Evolutionary conservation across 2,797 vertebrate genomes (phyloP), one percentile per base, ranked within the genome.

Genomic region (Anas georgica): DNA sequence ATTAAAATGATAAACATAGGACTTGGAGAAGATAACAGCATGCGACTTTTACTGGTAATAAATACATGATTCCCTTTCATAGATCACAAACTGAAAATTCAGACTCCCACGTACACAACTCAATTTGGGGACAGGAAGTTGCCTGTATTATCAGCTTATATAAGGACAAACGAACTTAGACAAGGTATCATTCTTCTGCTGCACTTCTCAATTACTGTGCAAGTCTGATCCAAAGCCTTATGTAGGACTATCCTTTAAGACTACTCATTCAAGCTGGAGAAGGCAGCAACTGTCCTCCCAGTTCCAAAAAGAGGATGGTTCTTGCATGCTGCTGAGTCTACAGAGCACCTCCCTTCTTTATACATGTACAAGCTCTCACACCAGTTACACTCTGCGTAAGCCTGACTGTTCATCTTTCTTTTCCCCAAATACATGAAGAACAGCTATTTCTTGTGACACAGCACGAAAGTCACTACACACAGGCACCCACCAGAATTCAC

Each of bases 371-470:
- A 48, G 55, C 80, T 79, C 68, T 37, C 48, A 70, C 18, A 70
- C 9, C 11, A 33, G 41, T 43, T 16, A 7, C 12, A 12, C 35
- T 8, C 37, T 20, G 60, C 8, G 3, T 1, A 9, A 50, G 41
- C 41, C 0, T 0, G 4, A 3, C 23, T 28, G 28, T 4, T 11
- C 9, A 1, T 31, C 46, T 26, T 69, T 41, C 18, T n/a, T 59
- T 50, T 3, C 23, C 48, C 45, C 22, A 78, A 60, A 59, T 14
- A 23, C 33, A 26, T 6, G n/a, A 73, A 67, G 45, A 67, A 62
- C 33, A 25, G 35, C 37, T 66, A 54, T 76, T 84, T 62, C 45
- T 70, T 46, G 52, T 29, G 15, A 58, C 41, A 83, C 31, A 59
- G 15, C 35, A 63, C 45, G 81, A 54, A 41, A 50, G 59, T 16